phyloP scores from a whole-genome alignment of 2,797 vertebrate species.

The Benthosema pterotum region DNA sequence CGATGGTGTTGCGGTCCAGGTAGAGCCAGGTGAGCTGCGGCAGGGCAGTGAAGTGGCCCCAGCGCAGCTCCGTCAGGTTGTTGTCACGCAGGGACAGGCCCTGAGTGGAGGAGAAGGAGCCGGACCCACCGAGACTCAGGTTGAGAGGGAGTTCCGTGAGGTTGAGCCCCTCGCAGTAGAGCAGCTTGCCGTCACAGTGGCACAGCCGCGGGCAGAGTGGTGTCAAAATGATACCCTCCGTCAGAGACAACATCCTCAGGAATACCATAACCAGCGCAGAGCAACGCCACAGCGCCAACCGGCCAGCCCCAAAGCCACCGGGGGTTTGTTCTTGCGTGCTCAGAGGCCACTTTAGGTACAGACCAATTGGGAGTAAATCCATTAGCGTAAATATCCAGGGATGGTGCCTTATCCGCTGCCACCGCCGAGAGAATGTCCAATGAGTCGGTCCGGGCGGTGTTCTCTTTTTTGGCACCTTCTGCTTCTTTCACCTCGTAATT shows the following conservation, averaged over 20 bases:
- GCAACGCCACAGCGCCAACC: too few relatives aligned
- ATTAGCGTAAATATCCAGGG: conserved; percentile 99
- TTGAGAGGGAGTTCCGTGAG: conserved; percentile 97
- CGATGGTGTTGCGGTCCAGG: conserved; percentile 99
- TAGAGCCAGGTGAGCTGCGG: conserved; percentile 99
- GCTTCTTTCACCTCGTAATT: conserved; percentile 86
- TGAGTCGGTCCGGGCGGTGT: conserved; percentile 91
- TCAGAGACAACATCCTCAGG: conserved; percentile 92
- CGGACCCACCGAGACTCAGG: conserved; percentile 89
- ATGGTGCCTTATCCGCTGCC: too few relatives aligned
- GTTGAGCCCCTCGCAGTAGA: conserved; percentile 99
- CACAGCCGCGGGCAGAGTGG: conserved; percentile 92
- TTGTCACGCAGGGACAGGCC: conserved; percentile 99
- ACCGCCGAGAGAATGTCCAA: conserved; percentile 96
- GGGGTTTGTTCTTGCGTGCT: conserved; percentile 80
- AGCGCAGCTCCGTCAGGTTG: conserved; percentile 95
- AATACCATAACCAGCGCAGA: conserved; percentile 81
- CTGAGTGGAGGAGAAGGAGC: conserved; percentile 80
- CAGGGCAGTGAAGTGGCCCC: conserved; percentile 95
- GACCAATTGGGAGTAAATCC: conserved; percentile 99
- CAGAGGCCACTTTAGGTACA: conserved; percentile 99
- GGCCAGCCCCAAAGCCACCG: too few relatives aligned
- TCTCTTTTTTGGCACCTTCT: conserved; percentile 54
- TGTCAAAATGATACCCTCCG: too few relatives aligned
- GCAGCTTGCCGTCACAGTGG: conserved; percentile 98